Base-by-base conservation (phyloP, 23 tunicate species). In the Aplidium turbinatum region DNA sequence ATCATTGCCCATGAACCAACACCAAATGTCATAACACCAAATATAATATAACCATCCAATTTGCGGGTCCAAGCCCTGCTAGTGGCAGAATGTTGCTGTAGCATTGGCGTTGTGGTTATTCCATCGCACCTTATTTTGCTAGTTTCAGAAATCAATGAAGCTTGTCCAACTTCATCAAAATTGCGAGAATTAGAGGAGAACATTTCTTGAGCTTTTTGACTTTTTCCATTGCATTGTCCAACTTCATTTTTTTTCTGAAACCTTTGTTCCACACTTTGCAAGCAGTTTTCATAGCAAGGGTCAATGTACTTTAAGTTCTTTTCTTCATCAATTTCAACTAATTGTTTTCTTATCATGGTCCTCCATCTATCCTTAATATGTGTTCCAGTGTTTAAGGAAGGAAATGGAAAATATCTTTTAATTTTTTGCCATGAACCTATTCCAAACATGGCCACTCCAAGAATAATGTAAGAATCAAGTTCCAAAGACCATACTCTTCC, bases 361-460 rank as follows among this genome's bases (percentile, higher is more conserved):
- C 69, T 69, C 85, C 85, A 80, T 19, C 85, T 31, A 30, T 70
- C 69, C 28, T 80, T 80, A 66, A 80, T 71, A 57, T 70, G 69
- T 2, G 22, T 70, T 1, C 63, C 53, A 2, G 78, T 70, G 3
- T 74, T 55, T 22, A 71, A 36, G n/a, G 9, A 31, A 18, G 85
- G 78, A 70, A 80, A 80, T 4, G 77, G 69, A 56, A 50, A 80
- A 16, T 5, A 22, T 35, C 56, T n/a, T 18, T 19, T 11, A 66
- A 70, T 80, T 68, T 80, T 36, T 2, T 11, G 4, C 85, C 85
- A 80, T 26, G 26, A 7, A 2, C 38, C 31, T 2, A 7, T 13
- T 2, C 85, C 76, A 53, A 31, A 78, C 47, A 66, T 66, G 66
- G 47, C 53, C 51, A 80, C 65, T 4, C 85, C 85, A 23, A 55